Base-by-base conservation (phyloP, 2,888 invertebrate genomes). In the Cerastis rubricosa region DNA sequence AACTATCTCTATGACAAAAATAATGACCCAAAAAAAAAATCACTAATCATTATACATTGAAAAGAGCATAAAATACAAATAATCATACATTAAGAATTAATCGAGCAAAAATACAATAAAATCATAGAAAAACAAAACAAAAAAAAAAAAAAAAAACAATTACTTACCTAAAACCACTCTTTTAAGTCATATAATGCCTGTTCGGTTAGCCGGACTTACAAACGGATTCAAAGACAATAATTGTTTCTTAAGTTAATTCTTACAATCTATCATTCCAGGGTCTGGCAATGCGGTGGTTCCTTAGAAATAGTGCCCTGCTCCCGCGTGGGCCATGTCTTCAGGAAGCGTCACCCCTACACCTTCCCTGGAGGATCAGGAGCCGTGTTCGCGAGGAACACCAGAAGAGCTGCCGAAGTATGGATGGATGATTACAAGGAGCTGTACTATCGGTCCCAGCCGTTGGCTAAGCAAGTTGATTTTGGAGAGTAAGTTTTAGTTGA, bases 341-440 rank as follows among this genome's bases (percentile, higher is more conserved):
- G 99, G 8, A 99, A 99, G 93, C 98, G 99, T 76, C 99, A 99
- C 95, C 99, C 99, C 0, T 99, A 99, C 96, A 99, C 99, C 57
- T 99, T 99, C 97, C 99, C 99, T 0, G 99, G 98, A 0, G 99
- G 99, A 11, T 99, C 99, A 81, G 99, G 99, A 5, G 99, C 99
- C 85, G 99, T 99, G 40, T 99, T 99, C 94, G 99, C 99, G 0
- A 97, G 98, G 92, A 99, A 99, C 95, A 99, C 99, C 1, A 97
- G 99, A 75, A 97, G 99, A 85, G 99, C 99, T 0, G 99, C 99
- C 0, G 99, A 99, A 95, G 99, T 99, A 19, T 99, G 99, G 99
- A 99, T 99, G 99, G 99, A 99, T 92, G 99, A 99, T 83, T 99
- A 99, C 96, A 99, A 99, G 94, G 98, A 99, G 90, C 98, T 98